These are phyloP conservation scores for Bombus picipes DNA, from an alignment of 1,140 invertebrate species.

Conservation along the genomic window DNA sequence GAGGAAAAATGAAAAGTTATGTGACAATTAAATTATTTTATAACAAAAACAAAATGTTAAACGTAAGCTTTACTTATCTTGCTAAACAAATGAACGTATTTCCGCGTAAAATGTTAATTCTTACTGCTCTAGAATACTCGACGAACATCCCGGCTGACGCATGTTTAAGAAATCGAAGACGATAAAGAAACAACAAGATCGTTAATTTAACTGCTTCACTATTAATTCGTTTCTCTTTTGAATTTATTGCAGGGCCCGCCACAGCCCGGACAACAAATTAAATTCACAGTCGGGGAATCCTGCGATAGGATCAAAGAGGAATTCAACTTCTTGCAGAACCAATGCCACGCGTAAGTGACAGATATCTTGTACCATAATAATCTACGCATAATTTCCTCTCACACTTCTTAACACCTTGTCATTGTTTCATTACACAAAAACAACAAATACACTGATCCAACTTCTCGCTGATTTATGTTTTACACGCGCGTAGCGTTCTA, in stretches of 20 bases:
- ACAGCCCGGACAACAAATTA: constrained; percentile 93
- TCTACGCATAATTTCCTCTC: neutral
- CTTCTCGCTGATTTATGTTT: neutral
- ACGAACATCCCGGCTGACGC: neutral
- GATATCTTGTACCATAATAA: neutral
- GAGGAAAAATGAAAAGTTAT: neutral
- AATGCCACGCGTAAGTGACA: constrained; percentile 91
- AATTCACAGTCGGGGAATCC: constrained; percentile 95
- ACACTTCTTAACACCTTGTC: neutral
- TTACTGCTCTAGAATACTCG: neutral
- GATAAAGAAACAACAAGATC: constrained; percentile 1
- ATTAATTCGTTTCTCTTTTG: constrained; percentile 37
- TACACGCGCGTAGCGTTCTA: neutral
- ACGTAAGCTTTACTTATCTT: neutral
- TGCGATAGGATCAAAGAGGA: constrained; percentile 96
- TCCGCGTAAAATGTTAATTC: neutral
- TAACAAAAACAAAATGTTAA: neutral
- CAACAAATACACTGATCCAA: neutral
- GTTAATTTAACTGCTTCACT: neutral
- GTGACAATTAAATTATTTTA: neutral
- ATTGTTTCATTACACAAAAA: neutral
- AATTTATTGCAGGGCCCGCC: constrained; percentile 89
- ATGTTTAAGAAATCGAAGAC: neutral
- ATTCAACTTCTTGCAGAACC: constrained; percentile 92
- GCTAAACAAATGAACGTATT: neutral